These are phyloP conservation scores for Turritopsis dohrnii DNA, from an alignment of 30 jellyfish, hydroid and myxozoan genomes.

Conservation along the genomic window DNA sequence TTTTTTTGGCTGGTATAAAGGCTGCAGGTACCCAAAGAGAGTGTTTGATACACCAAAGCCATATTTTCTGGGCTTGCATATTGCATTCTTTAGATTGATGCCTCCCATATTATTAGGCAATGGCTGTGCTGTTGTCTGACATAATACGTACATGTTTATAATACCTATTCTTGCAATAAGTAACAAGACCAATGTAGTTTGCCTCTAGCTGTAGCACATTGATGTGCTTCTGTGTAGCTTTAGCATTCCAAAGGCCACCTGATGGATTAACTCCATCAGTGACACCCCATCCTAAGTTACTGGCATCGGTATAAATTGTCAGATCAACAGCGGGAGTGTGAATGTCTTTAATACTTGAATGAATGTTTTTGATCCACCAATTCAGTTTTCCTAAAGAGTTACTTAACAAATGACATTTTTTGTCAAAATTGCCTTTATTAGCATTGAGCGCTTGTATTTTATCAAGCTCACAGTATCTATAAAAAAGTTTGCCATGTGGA, in stretches of 20 bases:
- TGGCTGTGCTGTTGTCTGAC: constrained; percentile 31
- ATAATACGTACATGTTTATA: constrained; percentile 1
- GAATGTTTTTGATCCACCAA: not conserved
- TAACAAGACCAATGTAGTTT: not conserved
- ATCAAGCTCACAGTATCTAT: not conserved
- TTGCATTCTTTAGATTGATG: constrained; percentile 1
- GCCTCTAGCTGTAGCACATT: not conserved
- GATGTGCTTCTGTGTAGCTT: not conserved
- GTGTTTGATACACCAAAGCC: not conserved
- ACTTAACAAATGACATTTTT: not conserved
- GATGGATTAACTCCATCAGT: not conserved
- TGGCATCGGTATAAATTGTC: not conserved
- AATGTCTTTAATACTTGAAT: not conserved
- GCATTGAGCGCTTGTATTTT: not conserved
- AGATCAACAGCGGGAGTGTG: not conserved
- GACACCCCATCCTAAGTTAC: not conserved
- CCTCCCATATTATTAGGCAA: constrained; percentile 44
- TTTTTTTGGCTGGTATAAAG: constrained; percentile 23
- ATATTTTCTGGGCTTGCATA: not conserved
- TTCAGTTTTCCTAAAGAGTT: not conserved
- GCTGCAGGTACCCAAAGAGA: constrained; percentile 25
- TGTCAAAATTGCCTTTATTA: not conserved
- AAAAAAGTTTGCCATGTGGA: not conserved
- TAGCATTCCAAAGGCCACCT: not conserved
- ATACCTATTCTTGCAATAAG: not conserved